A percentile compares a stretch with the other conserved stretches of the same genome.
Evolutionary conservation across 2,113 vertebrate genomes (phyloP).

Genomic region (Saimiri boliviensis): DNA sequence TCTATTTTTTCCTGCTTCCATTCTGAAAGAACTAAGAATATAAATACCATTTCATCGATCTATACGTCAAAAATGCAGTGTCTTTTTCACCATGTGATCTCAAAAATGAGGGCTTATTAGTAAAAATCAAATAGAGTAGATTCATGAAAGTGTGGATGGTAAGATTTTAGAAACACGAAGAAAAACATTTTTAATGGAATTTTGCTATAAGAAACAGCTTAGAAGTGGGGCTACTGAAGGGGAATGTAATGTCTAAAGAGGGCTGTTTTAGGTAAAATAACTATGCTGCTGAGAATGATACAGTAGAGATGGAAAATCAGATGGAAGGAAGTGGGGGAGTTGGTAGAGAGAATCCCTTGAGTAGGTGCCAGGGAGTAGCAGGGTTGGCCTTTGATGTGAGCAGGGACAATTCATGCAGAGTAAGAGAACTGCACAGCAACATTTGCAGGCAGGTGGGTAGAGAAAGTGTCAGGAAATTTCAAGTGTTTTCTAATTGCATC

Average conservation of each 20-base stretch:
- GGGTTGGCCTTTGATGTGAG: neutral
- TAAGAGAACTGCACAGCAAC: neutral
- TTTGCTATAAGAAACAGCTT: neutral
- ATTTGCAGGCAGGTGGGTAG: neutral
- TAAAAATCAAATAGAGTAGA: neutral
- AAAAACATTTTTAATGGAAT: neutral
- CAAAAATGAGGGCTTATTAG: neutral
- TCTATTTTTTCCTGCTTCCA: neutral
- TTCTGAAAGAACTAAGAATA: conserved; percentile 52
- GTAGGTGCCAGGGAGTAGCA: neutral
- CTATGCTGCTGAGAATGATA: neutral
- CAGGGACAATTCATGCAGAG: neutral
- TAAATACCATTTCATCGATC: conserved; percentile 50
- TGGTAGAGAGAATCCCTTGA: neutral
- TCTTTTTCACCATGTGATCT: conserved; percentile 47
- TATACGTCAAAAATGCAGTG: conserved; percentile 24
- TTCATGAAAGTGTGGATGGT: neutral
- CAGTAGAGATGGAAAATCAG: neutral
- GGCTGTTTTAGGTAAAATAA: neutral
- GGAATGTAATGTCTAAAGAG: neutral
- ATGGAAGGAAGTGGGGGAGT: neutral
- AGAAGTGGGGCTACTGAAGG: neutral
- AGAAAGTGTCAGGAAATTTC: neutral
- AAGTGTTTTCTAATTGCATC: neutral
- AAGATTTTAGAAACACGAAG: neutral